Percentiles rank a stretch among this genome's conserved stretches.
Evolutionary conservation across 2,888 invertebrate species (phyloP).

Genomic region (Volucella inanis): DNA sequence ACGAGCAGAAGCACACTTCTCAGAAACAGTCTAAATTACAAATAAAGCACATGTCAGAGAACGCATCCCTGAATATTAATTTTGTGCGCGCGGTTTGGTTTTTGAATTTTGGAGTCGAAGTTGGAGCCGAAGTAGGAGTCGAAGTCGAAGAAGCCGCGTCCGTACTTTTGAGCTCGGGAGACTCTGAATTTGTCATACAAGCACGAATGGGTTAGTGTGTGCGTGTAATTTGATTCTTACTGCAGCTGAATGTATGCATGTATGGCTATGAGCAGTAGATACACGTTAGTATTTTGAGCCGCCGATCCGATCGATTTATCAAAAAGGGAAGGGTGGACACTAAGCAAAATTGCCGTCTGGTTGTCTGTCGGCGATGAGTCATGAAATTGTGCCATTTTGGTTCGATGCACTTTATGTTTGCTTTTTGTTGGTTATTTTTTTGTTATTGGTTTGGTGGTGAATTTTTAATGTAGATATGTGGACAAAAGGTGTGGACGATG

Average conservation of each 20-base stretch:
- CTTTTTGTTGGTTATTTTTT: conserved; percentile 13
- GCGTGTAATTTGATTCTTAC: conserved; percentile 65
- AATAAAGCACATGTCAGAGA: conserved; percentile 81
- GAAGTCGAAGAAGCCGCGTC: conserved; percentile 22
- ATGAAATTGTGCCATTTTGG: conserved; percentile 72
- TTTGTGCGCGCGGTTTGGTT: conserved; percentile 65
- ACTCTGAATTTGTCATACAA: conserved; percentile 67
- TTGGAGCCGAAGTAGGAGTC: conserved; percentile 16
- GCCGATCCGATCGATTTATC: conserved; percentile 71
- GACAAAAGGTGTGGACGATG: conserved; percentile 50
- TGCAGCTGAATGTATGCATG: conserved; percentile 15
- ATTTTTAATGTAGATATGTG: conserved; percentile 51
- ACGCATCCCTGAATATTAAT: conserved; percentile 81
- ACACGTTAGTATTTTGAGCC: conserved; percentile 62
- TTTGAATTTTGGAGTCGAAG: conserved; percentile 40
- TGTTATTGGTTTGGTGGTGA: conserved; percentile 51
- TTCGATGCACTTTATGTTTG: conserved; percentile 69
- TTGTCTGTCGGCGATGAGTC: conserved; percentile 70
- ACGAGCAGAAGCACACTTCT: conserved; percentile 76
- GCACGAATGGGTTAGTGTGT: conserved; percentile 30
- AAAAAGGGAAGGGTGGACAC: conserved; percentile 70
- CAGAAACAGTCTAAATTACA: conserved; percentile 81
- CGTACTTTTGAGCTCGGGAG: conserved; percentile 38
- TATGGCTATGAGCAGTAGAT: conserved; percentile 32
- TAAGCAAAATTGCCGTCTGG: conserved; percentile 68